Conservation (phyloP, 1,140 invertebrate genomes). For the Drosophila leontia region DNA sequence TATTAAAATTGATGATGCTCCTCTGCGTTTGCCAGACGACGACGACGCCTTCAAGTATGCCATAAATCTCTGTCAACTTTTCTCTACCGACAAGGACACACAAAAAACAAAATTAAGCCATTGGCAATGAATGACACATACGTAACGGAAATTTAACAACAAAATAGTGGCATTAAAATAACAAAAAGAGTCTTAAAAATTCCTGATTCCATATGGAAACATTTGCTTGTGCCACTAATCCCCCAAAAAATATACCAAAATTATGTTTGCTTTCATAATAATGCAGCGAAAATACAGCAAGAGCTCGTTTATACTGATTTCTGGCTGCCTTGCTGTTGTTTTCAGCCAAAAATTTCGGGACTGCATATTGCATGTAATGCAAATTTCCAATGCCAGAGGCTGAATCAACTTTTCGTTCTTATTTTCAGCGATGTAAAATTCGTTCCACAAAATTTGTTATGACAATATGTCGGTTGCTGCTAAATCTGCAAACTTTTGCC, state of each 20-base stretch:
- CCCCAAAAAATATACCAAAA: neutral
- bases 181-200: neutral
- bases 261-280: constrained; percentile 3
- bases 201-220: neutral
- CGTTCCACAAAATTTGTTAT: neutral
- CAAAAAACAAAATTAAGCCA: constrained; percentile 36
- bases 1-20: constrained; percentile 54
- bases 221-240: neutral
- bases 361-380: constrained; percentile 3
- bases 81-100: constrained; percentile 10
- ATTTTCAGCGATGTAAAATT: neutral
- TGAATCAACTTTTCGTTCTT: neutral
- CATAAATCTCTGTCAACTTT: constrained; percentile 49
- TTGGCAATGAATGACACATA: constrained; percentile 17
- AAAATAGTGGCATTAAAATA: neutral
- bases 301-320: neutral
- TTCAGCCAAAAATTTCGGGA: neutral
- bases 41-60: constrained; percentile 30
- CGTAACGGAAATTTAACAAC: neutral
- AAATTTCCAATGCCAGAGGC: constrained; percentile 8
- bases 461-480: neutral
- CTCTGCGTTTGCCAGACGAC: constrained; percentile 17
- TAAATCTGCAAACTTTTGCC: neutral
- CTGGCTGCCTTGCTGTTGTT: neutral
- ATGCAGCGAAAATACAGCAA: neutral